Evolutionary conservation across 2,113 vertebrate genomes (phyloP).

Genomic region (Hydrochoerus hydrochaeris): DNA sequence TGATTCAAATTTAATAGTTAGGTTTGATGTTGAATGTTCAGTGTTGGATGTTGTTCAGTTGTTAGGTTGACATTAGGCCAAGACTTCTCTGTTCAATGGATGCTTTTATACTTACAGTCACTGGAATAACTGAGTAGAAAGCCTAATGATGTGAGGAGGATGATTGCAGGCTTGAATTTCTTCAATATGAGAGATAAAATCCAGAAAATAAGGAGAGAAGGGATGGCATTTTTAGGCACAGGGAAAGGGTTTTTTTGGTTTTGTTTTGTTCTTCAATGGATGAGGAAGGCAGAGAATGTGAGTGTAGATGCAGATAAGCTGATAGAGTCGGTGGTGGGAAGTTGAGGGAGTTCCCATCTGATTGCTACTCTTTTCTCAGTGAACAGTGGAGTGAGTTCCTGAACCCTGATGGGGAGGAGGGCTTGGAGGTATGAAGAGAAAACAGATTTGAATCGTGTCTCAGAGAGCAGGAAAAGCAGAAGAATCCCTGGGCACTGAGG

Average conservation of each 20-base stretch:
- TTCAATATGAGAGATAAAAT: background rate
- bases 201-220: background rate
- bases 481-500: background rate
- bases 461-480: background rate
- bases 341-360: conserved; percentile 59
- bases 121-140: background rate
- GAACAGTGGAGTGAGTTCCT: conserved; percentile 38
- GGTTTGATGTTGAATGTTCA: background rate
- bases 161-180: conserved; percentile 46
- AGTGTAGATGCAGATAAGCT: conserved; percentile 41
- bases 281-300: conserved; percentile 39
- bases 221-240: conserved; percentile 1
- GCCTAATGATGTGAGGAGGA: background rate
- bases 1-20: background rate
- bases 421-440: background rate
- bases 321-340: conserved; percentile 41
- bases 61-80: too few relatives aligned
- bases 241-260: background rate
- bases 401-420: background rate
- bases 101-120: background rate
- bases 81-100: background rate
- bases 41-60: too few relatives aligned
- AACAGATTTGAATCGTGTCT: conserved; percentile 26
- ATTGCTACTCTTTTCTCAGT: conserved; percentile 40
- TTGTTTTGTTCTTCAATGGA: too few relatives aligned